phyloP scores from a whole-genome alignment of 2,888 invertebrate genomes.

The Aphidoletes aphidimyza region DNA sequence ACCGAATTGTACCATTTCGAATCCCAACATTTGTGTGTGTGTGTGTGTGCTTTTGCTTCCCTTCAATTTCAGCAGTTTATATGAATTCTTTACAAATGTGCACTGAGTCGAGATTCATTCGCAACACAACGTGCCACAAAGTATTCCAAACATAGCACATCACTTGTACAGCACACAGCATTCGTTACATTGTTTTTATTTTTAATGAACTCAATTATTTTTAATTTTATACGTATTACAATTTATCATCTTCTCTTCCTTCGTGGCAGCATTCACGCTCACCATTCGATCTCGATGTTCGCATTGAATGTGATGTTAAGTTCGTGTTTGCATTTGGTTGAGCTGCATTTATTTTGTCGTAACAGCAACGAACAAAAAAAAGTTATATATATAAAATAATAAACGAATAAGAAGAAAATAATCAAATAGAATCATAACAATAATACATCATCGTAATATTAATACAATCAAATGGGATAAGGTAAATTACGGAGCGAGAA shows the following conservation, averaged over 20 bases:
- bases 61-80: neutral
- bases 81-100: no score
- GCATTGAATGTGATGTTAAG: no score
- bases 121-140: no score
- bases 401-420: neutral
- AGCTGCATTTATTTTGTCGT: conserved; percentile 11
- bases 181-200: neutral
- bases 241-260: conserved; percentile 23
- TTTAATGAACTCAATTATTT: conserved; percentile 51
- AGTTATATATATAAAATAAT: no score
- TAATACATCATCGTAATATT: conserved; percentile 51
- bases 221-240: conserved; percentile 30
- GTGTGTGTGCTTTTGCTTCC: neutral
- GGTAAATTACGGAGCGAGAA: neutral
- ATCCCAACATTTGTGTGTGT: no score
- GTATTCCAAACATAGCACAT: neutral
- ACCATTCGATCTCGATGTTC: neutral
- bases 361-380: no score
- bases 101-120: no score
- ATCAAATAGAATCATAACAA: conserved; percentile 49
- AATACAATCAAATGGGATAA: conserved; percentile 26
- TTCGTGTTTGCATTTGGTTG: neutral
- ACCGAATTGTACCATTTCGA: neutral
- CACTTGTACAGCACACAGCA: neutral
- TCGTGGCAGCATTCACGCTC: neutral